A percentile compares a stretch with the other conserved stretches of the same genome.
Evolutionary conservation across 2,797 vertebrate genomes (phyloP).

Genomic region (Apodemus agrarius): DNA sequence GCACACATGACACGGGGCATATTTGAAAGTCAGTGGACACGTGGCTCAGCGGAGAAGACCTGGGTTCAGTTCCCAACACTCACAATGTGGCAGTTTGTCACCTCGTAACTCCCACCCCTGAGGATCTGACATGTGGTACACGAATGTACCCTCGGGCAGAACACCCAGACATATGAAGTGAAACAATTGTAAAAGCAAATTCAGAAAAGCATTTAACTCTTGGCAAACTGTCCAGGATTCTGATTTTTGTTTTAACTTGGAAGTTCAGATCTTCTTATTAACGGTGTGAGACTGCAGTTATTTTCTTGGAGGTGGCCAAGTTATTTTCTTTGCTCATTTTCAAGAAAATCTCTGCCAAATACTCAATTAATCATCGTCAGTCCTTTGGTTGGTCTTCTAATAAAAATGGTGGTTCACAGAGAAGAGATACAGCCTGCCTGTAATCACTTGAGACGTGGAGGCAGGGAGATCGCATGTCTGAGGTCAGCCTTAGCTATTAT

Average conservation of each 20-base stretch:
- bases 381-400: neutral
- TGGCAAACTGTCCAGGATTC: constrained; percentile 20
- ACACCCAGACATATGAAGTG: neutral
- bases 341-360: neutral
- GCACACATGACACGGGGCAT: no score
- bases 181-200: neutral
- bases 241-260: constrained; percentile 30
- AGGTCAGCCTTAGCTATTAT: neutral
- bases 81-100: neutral
- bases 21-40: neutral
- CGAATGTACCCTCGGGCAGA: neutral
- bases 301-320: constrained; percentile 29
- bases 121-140: neutral
- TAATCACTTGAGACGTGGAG: neutral
- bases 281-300: neutral
- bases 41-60: neutral
- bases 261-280: constrained; percentile 55
- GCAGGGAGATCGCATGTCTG: neutral
- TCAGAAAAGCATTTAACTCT: neutral
- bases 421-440: neutral
- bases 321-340: constrained; percentile 1
- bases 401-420: neutral
- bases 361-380: neutral
- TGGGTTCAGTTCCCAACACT: neutral
- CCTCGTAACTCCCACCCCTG: neutral